These are phyloP conservation scores for Melitaea athalia DNA, from an alignment of 2,888 invertebrate genomes.

Conservation along the genomic window DNA sequence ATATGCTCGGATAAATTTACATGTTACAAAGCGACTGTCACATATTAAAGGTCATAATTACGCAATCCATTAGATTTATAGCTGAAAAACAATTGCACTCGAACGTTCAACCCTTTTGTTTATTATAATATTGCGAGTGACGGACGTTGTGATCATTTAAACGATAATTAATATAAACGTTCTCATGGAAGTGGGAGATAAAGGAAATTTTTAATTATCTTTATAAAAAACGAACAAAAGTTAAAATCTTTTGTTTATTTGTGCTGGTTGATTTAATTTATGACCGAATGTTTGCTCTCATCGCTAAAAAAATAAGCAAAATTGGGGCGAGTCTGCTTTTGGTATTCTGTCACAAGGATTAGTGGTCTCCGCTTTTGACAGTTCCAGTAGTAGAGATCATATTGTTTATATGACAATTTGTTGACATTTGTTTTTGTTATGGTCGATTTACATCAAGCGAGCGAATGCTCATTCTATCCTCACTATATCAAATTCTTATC, in stretches of 20 bases:
- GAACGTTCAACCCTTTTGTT: conserved; percentile 71
- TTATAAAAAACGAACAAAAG: conserved; percentile 54
- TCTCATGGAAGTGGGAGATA: conserved; percentile 65
- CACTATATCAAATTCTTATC: no score
- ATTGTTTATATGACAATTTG: no score
- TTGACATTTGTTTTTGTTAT: no score
- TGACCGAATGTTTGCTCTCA: conserved; percentile 7
- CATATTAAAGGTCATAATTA: conserved; percentile 78
- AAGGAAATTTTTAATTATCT: conserved; percentile 57
- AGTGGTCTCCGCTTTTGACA: no score
- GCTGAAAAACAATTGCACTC: conserved; percentile 71
- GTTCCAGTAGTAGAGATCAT: no score
- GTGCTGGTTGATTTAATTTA: not conserved
- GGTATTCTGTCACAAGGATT: no score
- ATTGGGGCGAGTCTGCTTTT: no score
- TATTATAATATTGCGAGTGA: conserved; percentile 53
- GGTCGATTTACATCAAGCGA: no score
- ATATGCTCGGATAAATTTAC: conserved; percentile 67
- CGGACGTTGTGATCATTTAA: conserved; percentile 72
- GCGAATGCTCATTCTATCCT: no score
- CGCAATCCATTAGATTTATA: conserved; percentile 77
- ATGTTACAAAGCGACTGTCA: conserved; percentile 78
- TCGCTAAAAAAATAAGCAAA: not conserved
- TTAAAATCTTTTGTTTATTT: conserved; percentile 49
- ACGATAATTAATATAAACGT: conserved; percentile 76